A percentile compares a stretch with the other conserved stretches of the same genome.
Conservation (phyloP, 2,797 vertebrate genomes). For the Cynodonichthys magdalenae region DNA sequence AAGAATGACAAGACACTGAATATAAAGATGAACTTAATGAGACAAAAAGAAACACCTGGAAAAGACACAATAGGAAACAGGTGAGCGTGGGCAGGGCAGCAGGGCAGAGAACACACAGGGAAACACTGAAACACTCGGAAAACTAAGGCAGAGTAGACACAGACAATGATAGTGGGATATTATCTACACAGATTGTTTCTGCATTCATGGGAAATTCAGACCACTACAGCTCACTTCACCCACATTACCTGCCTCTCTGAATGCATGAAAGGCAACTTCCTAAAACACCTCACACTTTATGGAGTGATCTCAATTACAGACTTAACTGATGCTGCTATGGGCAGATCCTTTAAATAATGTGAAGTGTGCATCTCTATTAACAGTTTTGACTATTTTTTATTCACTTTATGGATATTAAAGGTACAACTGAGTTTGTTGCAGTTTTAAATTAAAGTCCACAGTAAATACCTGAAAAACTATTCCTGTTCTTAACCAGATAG, state of each 20-base stretch:
- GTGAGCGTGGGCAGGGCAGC: too few relatives aligned
- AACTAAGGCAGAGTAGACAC: too few relatives aligned
- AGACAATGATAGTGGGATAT: too few relatives aligned
- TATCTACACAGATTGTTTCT: neutral
- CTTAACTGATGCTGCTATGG: neutral
- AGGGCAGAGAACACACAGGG: too few relatives aligned
- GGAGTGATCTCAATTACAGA: neutral
- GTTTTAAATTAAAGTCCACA: conserved; percentile 3
- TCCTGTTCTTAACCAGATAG: too few relatives aligned
- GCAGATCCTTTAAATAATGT: neutral
- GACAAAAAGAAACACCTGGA: too few relatives aligned
- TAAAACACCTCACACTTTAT: neutral
- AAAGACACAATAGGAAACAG: too few relatives aligned
- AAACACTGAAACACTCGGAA: too few relatives aligned
- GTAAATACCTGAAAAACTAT: too few relatives aligned
- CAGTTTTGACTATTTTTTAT: neutral
- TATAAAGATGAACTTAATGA: too few relatives aligned
- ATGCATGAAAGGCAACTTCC: neutral
- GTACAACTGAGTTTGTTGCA: neutral
- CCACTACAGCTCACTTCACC: neutral
- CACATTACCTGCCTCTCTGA: neutral
- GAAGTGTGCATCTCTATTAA: neutral
- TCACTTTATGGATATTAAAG: neutral
- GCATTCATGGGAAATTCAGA: neutral
- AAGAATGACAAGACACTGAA: too few relatives aligned